Conservation (phyloP, 2,113 vertebrate genomes). For the Prunella fulvescens region DNA sequence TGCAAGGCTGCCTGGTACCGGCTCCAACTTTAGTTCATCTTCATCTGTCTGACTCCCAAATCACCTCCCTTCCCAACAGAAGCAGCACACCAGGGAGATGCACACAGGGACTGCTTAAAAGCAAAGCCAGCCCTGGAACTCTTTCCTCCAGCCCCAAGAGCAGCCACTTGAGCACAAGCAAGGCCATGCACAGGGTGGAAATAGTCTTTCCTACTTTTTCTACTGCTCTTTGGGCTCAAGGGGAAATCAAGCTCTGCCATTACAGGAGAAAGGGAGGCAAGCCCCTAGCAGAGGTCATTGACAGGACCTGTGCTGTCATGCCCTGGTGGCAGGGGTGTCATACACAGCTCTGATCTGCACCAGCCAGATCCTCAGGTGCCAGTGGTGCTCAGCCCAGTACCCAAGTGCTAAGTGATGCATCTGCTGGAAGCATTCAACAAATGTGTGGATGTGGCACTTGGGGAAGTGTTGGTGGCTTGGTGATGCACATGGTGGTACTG, state of each 20-base stretch:
- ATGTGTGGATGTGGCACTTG: not conserved
- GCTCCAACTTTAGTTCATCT: not conserved
- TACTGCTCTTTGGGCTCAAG: not conserved
- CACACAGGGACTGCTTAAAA: not conserved
- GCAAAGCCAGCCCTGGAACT: not conserved
- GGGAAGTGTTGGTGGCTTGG: not conserved
- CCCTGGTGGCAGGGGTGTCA: not conserved
- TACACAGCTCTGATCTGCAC: not conserved
- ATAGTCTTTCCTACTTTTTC: not conserved
- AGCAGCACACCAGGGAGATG: not conserved
- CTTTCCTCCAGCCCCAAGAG: not conserved
- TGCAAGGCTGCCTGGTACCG: not conserved
- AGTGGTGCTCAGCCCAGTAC: not conserved
- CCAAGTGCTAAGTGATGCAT: not conserved
- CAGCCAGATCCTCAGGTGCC: not conserved
- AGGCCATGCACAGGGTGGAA: not conserved
- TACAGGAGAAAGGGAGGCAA: not conserved
- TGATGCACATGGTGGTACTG: too few relatives aligned
- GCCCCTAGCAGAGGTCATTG: not conserved
- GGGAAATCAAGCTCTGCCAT: not conserved
- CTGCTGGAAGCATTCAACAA: not conserved
- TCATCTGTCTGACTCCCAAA: not conserved
- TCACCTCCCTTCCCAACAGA: accelerated
- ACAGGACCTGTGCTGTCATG: not conserved
- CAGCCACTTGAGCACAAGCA: accelerated